These are phyloP conservation scores for Tortrix viridana DNA, from an alignment of 2,888 invertebrate genomes.

Conservation along the genomic window DNA sequence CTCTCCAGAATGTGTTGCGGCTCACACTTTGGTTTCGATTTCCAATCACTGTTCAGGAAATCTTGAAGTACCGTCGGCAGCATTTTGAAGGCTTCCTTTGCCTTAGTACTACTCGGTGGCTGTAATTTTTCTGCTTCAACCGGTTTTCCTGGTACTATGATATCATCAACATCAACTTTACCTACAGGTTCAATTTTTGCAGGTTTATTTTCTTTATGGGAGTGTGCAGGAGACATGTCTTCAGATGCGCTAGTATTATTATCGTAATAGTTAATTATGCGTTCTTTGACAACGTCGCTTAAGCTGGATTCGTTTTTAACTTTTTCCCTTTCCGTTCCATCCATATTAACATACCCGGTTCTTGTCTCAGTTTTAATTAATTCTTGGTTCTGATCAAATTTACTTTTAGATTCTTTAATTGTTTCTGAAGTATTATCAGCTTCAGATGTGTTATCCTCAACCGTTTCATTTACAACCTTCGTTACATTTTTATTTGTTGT, in stretches of 20 bases:
- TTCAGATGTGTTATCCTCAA: slow-evolving; percentile 13
- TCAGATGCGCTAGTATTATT: slow-evolving; percentile 49
- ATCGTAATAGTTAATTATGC: slow-evolving; percentile 62
- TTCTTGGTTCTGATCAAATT: slow-evolving; percentile 58
- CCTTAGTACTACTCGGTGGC: slow-evolving; percentile 64
- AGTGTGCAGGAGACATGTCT: slow-evolving; percentile 36
- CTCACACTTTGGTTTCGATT: slow-evolving; percentile 85
- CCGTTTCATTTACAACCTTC: slow-evolving; percentile 40
- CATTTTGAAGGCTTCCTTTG: slow-evolving; percentile 70
- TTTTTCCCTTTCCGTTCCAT: slow-evolving; percentile 74
- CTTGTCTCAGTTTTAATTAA: slow-evolving; percentile 76
- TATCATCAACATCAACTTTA: slow-evolving; percentile 71
- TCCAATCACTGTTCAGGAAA: slow-evolving; percentile 79
- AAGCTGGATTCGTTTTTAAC: slow-evolving; percentile 62
- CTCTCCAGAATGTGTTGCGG: slow-evolving; percentile 89
- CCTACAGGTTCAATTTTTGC: slow-evolving; percentile 38
- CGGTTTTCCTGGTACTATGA: slow-evolving; percentile 59
- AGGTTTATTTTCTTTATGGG: slow-evolving; percentile 30
- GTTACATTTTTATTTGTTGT: slow-evolving; percentile 51
- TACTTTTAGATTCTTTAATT: slow-evolving; percentile 39
- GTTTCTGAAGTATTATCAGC: slow-evolving; percentile 32
- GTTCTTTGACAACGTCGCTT: slow-evolving; percentile 67
- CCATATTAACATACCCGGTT: slow-evolving; percentile 75
- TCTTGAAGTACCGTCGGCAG: slow-evolving; percentile 84
- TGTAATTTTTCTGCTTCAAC: slow-evolving; percentile 54